Evolutionary conservation across 2,888 invertebrate species (phyloP).

Genomic region (Chironomus tentans): DNA sequence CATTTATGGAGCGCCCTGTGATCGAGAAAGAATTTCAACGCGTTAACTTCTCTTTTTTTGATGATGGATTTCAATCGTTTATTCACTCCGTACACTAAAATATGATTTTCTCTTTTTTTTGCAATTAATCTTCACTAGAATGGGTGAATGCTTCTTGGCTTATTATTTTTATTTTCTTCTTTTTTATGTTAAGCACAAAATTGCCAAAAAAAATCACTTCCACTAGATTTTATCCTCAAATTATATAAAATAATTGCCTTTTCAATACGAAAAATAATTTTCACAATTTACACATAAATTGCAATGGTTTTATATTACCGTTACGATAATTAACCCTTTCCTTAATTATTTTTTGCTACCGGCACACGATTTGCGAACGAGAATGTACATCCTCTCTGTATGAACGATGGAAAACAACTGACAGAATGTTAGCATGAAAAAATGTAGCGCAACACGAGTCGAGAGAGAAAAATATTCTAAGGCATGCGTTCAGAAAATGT

Average conservation of each 20-base stretch:
- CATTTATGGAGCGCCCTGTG: neutral
- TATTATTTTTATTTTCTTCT: neutral
- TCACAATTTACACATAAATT: neutral
- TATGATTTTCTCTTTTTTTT: neutral
- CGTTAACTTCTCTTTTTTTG: neutral
- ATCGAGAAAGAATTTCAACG: slow-evolving; percentile 1
- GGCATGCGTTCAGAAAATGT: neutral
- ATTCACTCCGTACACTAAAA: neutral
- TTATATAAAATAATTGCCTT: neutral
- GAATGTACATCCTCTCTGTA: neutral
- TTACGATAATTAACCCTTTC: neutral
- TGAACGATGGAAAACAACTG: neutral
- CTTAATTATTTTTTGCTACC: neutral
- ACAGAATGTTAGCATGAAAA: neutral
- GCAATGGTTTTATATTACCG: neutral
- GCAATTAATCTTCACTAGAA: neutral
- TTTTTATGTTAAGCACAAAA: no score
- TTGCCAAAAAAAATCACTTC: neutral
- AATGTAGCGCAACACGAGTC: neutral
- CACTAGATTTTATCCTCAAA: neutral
- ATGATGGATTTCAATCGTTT: neutral
- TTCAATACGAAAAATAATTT: neutral
- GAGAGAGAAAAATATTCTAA: neutral
- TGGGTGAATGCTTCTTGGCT: no score
- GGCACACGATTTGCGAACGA: neutral